Conservation (phyloP, 2,797 vertebrate species). For the Siniperca obscura region DNA sequence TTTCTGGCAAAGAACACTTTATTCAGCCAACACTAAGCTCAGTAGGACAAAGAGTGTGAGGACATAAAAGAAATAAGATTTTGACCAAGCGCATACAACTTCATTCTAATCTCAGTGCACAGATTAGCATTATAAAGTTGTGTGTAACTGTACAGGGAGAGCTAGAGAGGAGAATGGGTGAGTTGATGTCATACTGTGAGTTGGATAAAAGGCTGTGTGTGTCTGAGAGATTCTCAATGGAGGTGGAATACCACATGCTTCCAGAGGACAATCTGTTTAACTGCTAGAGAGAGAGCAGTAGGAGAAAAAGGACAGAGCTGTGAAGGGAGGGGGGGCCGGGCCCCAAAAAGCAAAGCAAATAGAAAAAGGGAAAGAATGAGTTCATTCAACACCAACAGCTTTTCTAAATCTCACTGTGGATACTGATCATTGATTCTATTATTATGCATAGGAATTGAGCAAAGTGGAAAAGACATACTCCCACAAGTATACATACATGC, state of each 20-base stretch:
- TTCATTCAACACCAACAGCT: constrained; percentile 44
- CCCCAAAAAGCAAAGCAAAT: too few relatives aligned
- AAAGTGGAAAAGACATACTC: constrained; percentile 13
- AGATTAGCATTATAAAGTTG: constrained; percentile 54
- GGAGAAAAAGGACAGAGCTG: constrained; percentile 44
- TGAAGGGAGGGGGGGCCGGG: constrained; percentile 23
- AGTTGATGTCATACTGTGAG: constrained; percentile 55
- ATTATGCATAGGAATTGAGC: constrained; percentile 14
- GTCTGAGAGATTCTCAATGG: constrained; percentile 71
- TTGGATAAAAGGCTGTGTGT: constrained; percentile 57
- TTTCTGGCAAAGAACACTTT: constrained; percentile 50
- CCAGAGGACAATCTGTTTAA: constrained; percentile 65
- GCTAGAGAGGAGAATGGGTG: constrained; percentile 22
- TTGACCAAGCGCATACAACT: constrained; percentile 18
- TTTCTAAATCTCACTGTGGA: constrained; percentile 40
- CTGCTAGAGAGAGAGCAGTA: constrained; percentile 42
- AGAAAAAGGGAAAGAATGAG: constrained; percentile 47
- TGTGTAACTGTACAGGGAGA: constrained; percentile 19
- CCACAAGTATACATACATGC: constrained; percentile 10
- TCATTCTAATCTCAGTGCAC: constrained; percentile 30
- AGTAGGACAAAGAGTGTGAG: constrained; percentile 34
- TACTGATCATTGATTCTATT: constrained; percentile 44
- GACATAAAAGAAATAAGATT: constrained; percentile 39
- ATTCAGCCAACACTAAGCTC: constrained; percentile 42
- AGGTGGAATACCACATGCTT: constrained; percentile 72